phyloP scores from a whole-genome alignment of 2,113 vertebrate genomes.

The Lamprotornis superbus region DNA sequence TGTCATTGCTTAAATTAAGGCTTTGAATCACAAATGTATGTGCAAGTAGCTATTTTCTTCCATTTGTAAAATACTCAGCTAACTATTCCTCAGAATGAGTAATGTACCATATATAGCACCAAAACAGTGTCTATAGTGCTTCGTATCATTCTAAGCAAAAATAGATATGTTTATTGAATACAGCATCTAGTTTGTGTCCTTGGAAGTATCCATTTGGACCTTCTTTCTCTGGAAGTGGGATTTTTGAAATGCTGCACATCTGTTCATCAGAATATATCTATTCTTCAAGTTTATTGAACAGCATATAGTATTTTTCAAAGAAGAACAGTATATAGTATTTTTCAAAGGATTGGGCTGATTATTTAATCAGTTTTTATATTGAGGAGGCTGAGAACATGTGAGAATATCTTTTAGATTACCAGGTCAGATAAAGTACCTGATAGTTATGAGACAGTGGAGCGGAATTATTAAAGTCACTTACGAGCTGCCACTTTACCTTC shows the following conservation, averaged over 20 bases:
- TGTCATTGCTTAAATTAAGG: conserved; percentile 71
- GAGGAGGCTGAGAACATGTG: background rate
- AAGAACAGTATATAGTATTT: background rate
- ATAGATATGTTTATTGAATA: conserved; percentile 49
- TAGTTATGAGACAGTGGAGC: background rate
- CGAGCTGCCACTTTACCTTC: background rate
- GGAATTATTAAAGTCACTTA: background rate
- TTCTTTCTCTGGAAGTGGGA: conserved; percentile 16
- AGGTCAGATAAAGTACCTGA: background rate
- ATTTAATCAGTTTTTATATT: background rate
- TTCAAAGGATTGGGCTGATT: background rate
- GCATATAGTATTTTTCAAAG: background rate
- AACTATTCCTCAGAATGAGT: conserved; percentile 65
- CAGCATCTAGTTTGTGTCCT: background rate
- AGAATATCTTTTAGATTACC: background rate
- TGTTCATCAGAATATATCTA: background rate
- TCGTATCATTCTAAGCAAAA: conserved; percentile 33
- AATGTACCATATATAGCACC: conserved; percentile 50
- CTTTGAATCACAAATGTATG: conserved; percentile 65
- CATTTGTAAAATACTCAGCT: conserved; percentile 71
- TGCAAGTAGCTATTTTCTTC: conserved; percentile 66
- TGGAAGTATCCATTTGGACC: conserved; percentile 21
- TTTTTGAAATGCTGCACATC: conserved; percentile 30
- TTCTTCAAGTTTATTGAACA: background rate
- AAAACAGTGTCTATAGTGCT: conserved; percentile 57